phyloP scores from a whole-genome alignment of 2,113 vertebrate species.

The Casuarius casuarius region DNA sequence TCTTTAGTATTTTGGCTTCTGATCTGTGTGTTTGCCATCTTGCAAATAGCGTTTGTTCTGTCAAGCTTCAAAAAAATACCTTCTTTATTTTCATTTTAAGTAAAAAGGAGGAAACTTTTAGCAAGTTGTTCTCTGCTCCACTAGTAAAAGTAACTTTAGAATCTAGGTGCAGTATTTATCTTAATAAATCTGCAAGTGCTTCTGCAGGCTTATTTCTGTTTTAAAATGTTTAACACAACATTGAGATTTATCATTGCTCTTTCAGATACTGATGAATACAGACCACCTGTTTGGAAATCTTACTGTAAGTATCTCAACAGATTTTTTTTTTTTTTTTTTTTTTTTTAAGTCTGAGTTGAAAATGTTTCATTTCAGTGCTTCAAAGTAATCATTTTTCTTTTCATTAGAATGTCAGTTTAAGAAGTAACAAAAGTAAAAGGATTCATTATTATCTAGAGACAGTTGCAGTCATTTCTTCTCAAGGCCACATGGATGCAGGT shows the following conservation, averaged over 20 bases:
- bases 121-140: not conserved
- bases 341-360: not conserved
- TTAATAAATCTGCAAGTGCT: not conserved
- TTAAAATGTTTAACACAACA: not conserved
- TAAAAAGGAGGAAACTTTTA: not conserved
- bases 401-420: not conserved
- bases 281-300: slow-evolving; percentile 92
- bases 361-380: not conserved
- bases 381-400: not conserved
- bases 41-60: not conserved
- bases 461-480: not conserved
- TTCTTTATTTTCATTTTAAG: not conserved
- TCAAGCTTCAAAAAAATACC: not conserved
- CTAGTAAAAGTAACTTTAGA: not conserved
- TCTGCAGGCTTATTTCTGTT: not conserved
- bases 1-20: not conserved
- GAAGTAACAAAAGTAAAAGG: not conserved
- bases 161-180: not conserved
- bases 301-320: slow-evolving; percentile 83
- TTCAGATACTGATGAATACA: slow-evolving; percentile 91
- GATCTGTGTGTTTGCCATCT: not conserved
- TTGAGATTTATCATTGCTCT: slow-evolving; percentile 44
- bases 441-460: not conserved
- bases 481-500: not conserved
- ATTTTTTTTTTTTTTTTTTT: not conserved